These are phyloP conservation scores for Galagoides demidoff DNA, from an alignment of 2,797 vertebrate genomes.

Conservation along the genomic window DNA sequence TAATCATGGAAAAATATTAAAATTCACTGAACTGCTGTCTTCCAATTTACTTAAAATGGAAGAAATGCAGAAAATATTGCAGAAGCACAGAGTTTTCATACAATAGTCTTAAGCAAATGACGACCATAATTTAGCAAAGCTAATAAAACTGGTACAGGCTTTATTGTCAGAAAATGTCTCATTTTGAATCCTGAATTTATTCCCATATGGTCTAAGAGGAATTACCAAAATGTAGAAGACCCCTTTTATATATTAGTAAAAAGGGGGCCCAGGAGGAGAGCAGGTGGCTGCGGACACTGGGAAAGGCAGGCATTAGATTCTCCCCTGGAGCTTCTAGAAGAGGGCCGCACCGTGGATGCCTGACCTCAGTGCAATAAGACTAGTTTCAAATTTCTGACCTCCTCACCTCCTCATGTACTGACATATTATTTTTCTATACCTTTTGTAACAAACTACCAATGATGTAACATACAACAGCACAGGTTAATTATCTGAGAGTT, in stretches of 20 bases:
- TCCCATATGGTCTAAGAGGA: neutral
- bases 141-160: neutral
- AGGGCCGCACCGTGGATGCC: fast-evolving
- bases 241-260: neutral
- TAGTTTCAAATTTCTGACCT: neutral
- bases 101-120: neutral
- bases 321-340: neutral
- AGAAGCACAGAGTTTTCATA: neutral
- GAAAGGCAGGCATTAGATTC: neutral
- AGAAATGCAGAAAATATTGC: neutral
- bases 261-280: neutral
- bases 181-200: neutral
- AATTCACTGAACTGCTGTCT: neutral
- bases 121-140: neutral
- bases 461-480: neutral
- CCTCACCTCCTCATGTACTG: neutral
- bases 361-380: neutral
- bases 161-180: conserved; percentile 36
- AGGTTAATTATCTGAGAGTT: neutral
- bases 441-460: neutral
- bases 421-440: neutral
- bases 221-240: neutral
- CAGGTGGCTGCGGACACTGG: neutral
- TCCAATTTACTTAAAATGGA: conserved; percentile 38
- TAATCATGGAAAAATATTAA: neutral